Base-by-base conservation (phyloP, 2,113 vertebrate genomes). In the Lamprotornis superbus region DNA sequence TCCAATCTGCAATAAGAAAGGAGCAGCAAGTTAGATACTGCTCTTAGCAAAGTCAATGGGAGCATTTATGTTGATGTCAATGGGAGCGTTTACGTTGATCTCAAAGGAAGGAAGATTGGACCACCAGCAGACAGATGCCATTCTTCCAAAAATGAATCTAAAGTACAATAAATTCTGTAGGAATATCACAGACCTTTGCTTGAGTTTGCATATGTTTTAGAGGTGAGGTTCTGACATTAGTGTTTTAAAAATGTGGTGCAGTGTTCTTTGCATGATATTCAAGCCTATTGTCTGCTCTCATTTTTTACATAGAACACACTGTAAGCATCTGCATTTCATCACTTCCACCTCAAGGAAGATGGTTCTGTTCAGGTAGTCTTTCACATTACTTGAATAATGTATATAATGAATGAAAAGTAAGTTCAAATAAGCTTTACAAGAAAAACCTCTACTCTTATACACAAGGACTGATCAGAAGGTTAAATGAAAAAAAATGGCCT, bases 351-450 rank as follows among this genome's bases (percentile, higher is more conserved):
- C 83, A 90, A 81, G 46, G 39, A 91, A 68, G 24, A 65, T 80
- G 52, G 44, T 85, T 95, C 22, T 52, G 42, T 78, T 91, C 77
- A 69, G 68, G 55, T 60, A 79, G 59, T 73, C 33, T 94, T 95
- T 90, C 78, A 69, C 23, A 31, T 89, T 91, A 59, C 49, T 89
- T 96, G 77, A 96, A 95, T 95, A 95, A 94, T 73, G 73, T 79
- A 87, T 92, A 61, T 70, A 15, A 68, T 65, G 80, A 52, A 70
- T n/a, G 22, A 59, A 70, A 90, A 91, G 8, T 40, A 85, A 94
- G 76, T 92, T 93, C 67, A 89, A 85, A 69, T 65, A 83, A 90
- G 9, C 28, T 79, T 85, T 78, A 65, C 52, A 92, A 85, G 64
- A 78, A 80, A 94, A 37, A 17, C 11, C 6, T 79, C 47, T 70